A percentile compares a stretch with the other conserved stretches of the same genome.
Conservation (phyloP, 2,113 vertebrate genomes). For the Cebus imitator region DNA sequence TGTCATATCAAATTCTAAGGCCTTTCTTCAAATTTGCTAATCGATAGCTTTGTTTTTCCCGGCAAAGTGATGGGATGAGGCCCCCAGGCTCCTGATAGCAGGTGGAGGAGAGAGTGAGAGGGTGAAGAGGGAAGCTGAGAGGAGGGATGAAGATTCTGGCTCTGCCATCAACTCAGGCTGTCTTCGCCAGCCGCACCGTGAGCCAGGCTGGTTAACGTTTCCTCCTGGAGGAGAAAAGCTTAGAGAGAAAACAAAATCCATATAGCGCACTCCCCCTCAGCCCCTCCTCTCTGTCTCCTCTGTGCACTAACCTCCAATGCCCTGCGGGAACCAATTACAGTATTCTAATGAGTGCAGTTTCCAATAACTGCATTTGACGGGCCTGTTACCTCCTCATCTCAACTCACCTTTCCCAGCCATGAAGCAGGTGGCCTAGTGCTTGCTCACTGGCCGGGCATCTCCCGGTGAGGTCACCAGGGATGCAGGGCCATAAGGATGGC, state of each 20-base stretch:
- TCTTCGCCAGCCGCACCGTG: not conserved
- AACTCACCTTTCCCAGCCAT: slow-evolving; percentile 61
- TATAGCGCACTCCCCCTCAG: not conserved
- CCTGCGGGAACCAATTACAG: slow-evolving; percentile 80
- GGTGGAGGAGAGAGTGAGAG: not conserved
- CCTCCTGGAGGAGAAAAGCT: slow-evolving; percentile 42
- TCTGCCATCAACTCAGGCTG: not conserved
- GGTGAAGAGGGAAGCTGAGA: not conserved
- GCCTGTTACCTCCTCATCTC: slow-evolving; percentile 70
- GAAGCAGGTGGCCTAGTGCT: not conserved
- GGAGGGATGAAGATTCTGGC: too few species aligned
- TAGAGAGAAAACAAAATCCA: slow-evolving; percentile 35
- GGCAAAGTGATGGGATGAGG: not conserved
- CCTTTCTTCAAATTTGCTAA: not conserved
- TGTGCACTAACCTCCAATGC: slow-evolving; percentile 65
- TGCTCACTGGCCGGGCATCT: not conserved
- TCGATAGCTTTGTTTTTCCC: not conserved
- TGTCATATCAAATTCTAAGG: not conserved
- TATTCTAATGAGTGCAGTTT: slow-evolving; percentile 79
- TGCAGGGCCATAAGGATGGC: not conserved
- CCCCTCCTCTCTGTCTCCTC: slow-evolving; percentile 37
- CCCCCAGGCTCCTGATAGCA: not conserved
- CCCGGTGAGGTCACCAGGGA: not conserved
- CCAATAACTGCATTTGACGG: slow-evolving; percentile 74
- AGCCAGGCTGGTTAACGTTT: not conserved